Conservation (phyloP, 2,113 vertebrate species). For the Etia nguti region DNA sequence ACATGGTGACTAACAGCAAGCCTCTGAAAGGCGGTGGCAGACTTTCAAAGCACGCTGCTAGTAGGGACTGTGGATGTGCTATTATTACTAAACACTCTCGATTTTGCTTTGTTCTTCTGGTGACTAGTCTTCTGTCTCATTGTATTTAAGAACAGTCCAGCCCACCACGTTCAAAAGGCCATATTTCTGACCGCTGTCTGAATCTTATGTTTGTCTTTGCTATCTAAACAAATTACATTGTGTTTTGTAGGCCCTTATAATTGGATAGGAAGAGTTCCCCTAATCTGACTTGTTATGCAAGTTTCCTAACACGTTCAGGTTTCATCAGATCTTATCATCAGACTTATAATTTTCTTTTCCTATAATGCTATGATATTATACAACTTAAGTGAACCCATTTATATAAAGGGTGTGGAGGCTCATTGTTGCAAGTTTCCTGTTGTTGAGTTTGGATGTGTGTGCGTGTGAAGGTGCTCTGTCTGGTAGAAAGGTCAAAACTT, state of each 20-base stretch:
- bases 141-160: neutral
- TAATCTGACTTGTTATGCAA: neutral
- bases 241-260: neutral
- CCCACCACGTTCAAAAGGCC: neutral
- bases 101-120: neutral
- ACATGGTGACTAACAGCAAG: neutral
- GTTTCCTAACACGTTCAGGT: neutral
- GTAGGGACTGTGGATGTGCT: neutral
- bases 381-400: neutral
- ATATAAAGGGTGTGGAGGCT: neutral
- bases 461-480: constrained; percentile 1
- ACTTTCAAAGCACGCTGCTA: neutral
- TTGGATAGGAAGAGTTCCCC: neutral
- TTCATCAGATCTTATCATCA: neutral
- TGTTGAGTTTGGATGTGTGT: constrained; percentile 32
- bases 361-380: neutral
- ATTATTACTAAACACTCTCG: neutral
- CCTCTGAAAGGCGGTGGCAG: neutral
- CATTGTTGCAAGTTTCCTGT: constrained; percentile 69
- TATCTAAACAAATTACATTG: neutral
- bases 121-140: neutral
- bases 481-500: constrained; percentile 37
- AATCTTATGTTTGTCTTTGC: neutral
- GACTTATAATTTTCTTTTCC: neutral
- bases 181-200: neutral